Conservation (phyloP, 2,888 invertebrate genomes). For the Tachina lurida region DNA sequence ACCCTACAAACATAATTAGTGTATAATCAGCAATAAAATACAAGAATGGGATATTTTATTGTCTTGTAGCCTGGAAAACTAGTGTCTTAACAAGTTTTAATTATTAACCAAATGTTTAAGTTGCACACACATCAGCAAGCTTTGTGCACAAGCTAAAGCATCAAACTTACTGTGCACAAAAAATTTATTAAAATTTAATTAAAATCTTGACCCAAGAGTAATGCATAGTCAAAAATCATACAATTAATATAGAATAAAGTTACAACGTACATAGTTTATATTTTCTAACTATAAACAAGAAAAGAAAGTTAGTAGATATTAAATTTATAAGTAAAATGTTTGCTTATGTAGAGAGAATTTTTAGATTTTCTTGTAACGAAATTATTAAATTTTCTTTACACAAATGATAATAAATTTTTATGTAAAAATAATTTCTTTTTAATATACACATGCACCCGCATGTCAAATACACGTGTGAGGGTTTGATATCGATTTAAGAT, state of each 20-base stretch:
- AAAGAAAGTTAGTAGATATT: slow-evolving; percentile 13
- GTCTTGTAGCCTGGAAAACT: background rate
- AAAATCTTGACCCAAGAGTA: slow-evolving; percentile 64
- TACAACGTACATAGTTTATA: slow-evolving; percentile 17
- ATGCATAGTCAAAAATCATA: slow-evolving; percentile 43
- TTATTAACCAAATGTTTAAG: slow-evolving; percentile 43
- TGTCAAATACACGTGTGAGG: background rate
- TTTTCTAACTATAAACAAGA: slow-evolving; percentile 13
- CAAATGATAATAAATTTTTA: slow-evolving; percentile 53
- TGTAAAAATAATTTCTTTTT: background rate
- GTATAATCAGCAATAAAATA: background rate
- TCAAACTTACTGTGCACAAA: slow-evolving; percentile 40
- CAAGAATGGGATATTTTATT: background rate
- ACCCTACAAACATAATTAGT: background rate
- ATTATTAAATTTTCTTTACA: slow-evolving; percentile 52
- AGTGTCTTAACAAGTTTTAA: slow-evolving; percentile 35
- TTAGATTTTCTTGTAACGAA: slow-evolving; percentile 34
- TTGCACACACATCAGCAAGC: background rate
- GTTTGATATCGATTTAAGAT: no score
- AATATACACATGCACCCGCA: background rate
- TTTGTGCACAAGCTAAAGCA: background rate
- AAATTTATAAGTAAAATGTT: slow-evolving; percentile 10
- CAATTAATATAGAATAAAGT: slow-evolving; percentile 22
- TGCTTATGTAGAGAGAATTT: slow-evolving; percentile 18
- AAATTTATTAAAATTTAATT: slow-evolving; percentile 65